phyloP scores from a whole-genome alignment of 2,113 vertebrate species.

The Platysteira castanea region DNA sequence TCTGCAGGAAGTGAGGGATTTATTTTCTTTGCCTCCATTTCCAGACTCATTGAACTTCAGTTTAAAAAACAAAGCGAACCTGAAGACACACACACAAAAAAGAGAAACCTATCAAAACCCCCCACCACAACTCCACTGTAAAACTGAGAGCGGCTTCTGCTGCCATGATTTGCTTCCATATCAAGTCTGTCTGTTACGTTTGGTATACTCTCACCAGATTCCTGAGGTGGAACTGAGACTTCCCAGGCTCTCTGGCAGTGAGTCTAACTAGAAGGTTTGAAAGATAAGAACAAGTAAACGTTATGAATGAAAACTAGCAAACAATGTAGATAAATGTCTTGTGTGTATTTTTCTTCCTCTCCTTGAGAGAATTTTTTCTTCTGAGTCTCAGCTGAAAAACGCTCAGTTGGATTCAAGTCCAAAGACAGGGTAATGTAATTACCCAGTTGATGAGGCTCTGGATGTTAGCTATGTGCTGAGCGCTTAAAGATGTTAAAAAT shows the following conservation, averaged over 20 bases:
- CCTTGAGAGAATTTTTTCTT: neutral
- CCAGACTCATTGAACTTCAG: neutral
- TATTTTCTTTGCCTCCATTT: neutral
- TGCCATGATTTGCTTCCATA: neutral
- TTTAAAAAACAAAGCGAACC: neutral
- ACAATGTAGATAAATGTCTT: neutral
- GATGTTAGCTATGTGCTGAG: neutral
- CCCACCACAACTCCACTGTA: no score
- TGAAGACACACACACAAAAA: neutral
- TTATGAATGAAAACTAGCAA: neutral
- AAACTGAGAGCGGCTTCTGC: neutral
- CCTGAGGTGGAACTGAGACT: neutral
- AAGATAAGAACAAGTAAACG: neutral
- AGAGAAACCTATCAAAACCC: neutral
- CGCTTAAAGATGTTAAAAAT: neutral
- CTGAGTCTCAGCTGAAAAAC: neutral
- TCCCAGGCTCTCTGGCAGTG: neutral
- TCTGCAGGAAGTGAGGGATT: neutral
- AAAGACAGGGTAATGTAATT: neutral
- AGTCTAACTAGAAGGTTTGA: neutral
- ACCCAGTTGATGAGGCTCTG: neutral
- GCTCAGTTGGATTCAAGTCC: neutral
- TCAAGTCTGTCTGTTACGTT: neutral
- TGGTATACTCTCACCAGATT: neutral
- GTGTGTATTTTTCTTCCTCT: neutral